Evolutionary conservation across 2,797 vertebrate genomes (phyloP).

Genomic region (Netta rufina): DNA sequence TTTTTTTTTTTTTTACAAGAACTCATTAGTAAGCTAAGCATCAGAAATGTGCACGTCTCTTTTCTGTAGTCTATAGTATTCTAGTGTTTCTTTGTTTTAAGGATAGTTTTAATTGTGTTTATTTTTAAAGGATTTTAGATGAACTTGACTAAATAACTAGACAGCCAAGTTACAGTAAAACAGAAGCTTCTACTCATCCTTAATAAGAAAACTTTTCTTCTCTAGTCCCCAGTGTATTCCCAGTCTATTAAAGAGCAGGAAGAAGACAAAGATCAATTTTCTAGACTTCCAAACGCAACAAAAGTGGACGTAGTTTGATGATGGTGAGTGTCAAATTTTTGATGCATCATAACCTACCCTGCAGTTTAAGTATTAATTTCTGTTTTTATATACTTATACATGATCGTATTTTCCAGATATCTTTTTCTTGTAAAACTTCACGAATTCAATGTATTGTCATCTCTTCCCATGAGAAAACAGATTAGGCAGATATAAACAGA

Average conservation of each 20-base stretch:
- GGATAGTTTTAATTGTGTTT: neutral
- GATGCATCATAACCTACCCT: neutral
- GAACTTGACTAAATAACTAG: neutral
- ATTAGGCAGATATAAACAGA: neutral
- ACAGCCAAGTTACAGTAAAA: neutral
- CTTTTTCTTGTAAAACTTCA: neutral
- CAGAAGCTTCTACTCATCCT: neutral
- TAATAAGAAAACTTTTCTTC: neutral
- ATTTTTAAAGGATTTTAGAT: neutral
- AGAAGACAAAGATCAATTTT: neutral
- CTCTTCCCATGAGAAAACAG: neutral
- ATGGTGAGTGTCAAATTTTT: neutral
- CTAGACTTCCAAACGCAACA: neutral
- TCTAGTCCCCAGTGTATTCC: conserved; percentile 20
- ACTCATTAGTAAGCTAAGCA: neutral
- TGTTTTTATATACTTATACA: neutral
- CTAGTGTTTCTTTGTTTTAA: neutral
- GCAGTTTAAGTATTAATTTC: neutral
- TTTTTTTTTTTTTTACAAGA: neutral
- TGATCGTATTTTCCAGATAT: neutral
- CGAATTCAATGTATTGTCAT: neutral
- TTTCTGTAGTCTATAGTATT: neutral
- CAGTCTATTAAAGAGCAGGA: neutral
- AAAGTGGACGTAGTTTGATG: neutral
- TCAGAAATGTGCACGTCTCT: neutral